Conservation (phyloP, 2,888 invertebrate genomes). For the Lycocerus yunnanus region DNA sequence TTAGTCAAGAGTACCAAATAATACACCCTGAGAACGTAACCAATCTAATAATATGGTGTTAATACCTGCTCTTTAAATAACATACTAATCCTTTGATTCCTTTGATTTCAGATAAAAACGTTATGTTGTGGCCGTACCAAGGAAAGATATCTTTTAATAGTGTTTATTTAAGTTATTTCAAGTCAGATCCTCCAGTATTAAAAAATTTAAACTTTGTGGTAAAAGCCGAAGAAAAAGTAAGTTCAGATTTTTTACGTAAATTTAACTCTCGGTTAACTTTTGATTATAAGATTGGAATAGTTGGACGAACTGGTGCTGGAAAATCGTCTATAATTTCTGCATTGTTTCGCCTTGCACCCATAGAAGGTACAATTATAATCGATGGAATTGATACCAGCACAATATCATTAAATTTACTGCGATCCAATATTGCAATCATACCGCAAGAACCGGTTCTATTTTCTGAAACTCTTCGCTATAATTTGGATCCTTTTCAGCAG, state of each 20-base stretch:
- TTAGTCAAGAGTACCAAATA: too few relatives aligned
- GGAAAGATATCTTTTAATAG: constrained; percentile 65
- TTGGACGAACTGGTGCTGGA: constrained; percentile 86
- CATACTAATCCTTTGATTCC: too few relatives aligned
- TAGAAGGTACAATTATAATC: constrained; percentile 76
- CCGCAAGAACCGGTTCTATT: constrained; percentile 58
- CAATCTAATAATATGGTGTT: too few relatives aligned
- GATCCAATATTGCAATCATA: constrained; percentile 81
- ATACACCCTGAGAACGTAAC: too few relatives aligned
- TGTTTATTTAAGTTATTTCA: constrained; percentile 67
- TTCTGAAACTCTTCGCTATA: constrained; percentile 79
- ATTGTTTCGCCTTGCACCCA: constrained; percentile 78
- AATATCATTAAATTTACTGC: constrained; percentile 76
- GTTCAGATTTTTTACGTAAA: background rate
- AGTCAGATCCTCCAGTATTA: constrained; percentile 68
- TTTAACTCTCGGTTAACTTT: too few relatives aligned
- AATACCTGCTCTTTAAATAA: too few relatives aligned
- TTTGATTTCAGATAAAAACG: background rate
- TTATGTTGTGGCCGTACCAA: constrained; percentile 59
- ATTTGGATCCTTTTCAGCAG: constrained; percentile 81
- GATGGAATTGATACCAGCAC: constrained; percentile 73
- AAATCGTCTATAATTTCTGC: constrained; percentile 82
- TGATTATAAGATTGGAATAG: constrained; percentile 70
- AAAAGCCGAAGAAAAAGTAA: constrained; percentile 64
- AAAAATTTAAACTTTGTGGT: constrained; percentile 67